Evolutionary conservation across 1,140 invertebrate genomes (phyloP).

Genomic region (Belonocnema kinseyi): DNA sequence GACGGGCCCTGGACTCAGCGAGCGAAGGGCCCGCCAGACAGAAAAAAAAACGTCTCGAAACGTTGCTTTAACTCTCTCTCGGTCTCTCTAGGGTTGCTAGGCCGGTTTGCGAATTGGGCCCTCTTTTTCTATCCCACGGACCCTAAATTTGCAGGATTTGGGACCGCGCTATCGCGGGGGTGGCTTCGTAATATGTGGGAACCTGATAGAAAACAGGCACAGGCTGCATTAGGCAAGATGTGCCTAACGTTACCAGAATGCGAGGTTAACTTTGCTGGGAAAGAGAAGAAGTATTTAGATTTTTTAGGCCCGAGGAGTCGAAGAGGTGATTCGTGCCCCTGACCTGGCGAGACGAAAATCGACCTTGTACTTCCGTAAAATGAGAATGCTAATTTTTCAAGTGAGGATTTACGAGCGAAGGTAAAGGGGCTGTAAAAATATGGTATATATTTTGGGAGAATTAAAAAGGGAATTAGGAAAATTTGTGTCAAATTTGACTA

Average conservation of each 20-base stretch:
- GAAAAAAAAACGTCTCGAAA: slow-evolving; percentile 75
- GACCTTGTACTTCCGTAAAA: slow-evolving; percentile 29
- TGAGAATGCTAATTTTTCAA: slow-evolving; percentile 14
- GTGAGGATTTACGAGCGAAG: slow-evolving; percentile 6
- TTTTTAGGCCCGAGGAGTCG: slow-evolving; percentile 11
- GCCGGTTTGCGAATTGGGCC: slow-evolving; percentile 10
- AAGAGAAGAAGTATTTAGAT: slow-evolving; percentile 16
- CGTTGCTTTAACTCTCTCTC: slow-evolving; percentile 61
- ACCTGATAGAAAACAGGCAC: slow-evolving; percentile 51
- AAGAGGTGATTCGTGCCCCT: background rate
- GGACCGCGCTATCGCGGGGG: slow-evolving; percentile 66
- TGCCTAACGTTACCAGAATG: slow-evolving; percentile 41
- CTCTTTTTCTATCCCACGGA: slow-evolving; percentile 47
- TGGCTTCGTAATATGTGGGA: slow-evolving; percentile 73
- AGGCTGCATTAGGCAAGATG: slow-evolving; percentile 50
- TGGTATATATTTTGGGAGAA: background rate
- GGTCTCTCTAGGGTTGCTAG: slow-evolving; percentile 35
- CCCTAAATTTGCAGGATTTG: slow-evolving; percentile 53
- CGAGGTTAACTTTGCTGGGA: slow-evolving; percentile 22
- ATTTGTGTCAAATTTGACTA: background rate
- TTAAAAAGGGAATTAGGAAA: background rate
- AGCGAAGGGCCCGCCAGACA: slow-evolving; percentile 74
- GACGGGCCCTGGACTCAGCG: slow-evolving; percentile 72
- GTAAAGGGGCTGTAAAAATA: background rate
- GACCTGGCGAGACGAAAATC: slow-evolving; percentile 22